Evolutionary conservation across 2,113 vertebrate species (phyloP), one percentile per base, ranked within the genome.

Genomic region (Centropristis striata): DNA sequence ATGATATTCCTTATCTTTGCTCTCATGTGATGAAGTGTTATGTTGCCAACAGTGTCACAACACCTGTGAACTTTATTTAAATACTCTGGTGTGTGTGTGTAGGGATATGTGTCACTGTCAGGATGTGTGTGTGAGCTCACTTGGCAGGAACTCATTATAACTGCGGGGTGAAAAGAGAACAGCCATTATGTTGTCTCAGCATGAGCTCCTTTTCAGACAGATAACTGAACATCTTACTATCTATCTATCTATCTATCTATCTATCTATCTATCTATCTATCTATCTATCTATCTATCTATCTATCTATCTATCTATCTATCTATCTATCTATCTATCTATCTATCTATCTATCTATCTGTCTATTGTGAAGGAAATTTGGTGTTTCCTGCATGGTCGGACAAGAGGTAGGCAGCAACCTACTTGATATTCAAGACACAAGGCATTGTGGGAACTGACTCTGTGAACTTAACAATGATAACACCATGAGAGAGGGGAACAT

Each of bases 1-100:
- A 51, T 54, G 6, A 4, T 5, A 20, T 46, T 60, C 10, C n/a
- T 13, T 53, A 18, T 49, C 11, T 71, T 71, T 71, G 28, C 44
- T 66, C 11, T 51, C 2, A 18, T 58, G 20, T 1, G 8, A 66
- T 16, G 39, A 39, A 66, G 14, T 13, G 13, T 27, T 78, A 39
- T 50, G 16, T 78, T 58, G 55, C 61, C 68, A 58, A 4, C 55
- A 20, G 57, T 71, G 67, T 67, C 73, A 72, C 49, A 68, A 55
- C 21, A 53, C 4, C 5, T 3, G 44, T 55, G 8, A 58, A 72
- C 51, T 72, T 51, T 53, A 58, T 82, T 37, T 46, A 20, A 66
- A 59, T 67, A 6, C 21, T 25, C 13, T 32, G 14, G 32, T 54
- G 23, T 70, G 8, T 50, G 42, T 41, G 58, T 18, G n/a, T 23